Evolutionary conservation across 2,113 vertebrate species (phyloP), one percentile per base, ranked within the genome.

Genomic region (Tapirus terrestris): DNA sequence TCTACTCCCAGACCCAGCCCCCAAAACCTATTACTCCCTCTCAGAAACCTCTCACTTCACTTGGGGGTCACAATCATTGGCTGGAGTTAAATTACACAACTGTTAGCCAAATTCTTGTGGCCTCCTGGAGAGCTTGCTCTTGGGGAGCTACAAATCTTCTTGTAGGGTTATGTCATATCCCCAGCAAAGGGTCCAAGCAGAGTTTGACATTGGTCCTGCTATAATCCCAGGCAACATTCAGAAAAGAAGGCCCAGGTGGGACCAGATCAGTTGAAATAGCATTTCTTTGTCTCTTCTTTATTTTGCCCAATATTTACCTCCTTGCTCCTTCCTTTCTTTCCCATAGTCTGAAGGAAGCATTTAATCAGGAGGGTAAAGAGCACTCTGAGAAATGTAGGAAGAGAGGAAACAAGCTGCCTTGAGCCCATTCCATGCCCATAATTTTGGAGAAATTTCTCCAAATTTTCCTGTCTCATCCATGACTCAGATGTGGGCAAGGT

Each of bases 1-100:
- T 8, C 11, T 84, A 48, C 21, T 53, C 60, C 29, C 80, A 25
- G 20, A 25, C 31, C 48, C 8, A 87, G 1, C 3, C 8, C 63
- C 25, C 36, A 39, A 76, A 1, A 68, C 33, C 12, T 92, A n/a
- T 83, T 93, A 53, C 31, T 77, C 18, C 20, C 2, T 94, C 23
- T 51, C 31, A 87, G 16, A 96, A 96, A 96, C 36, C 31, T 88
- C 1, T 97, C 51, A 33, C 16, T 91, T 93, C 23, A 80, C 77
- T 93, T 67, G 5, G 0, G 16, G 1, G 7, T 93, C 48, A 68
- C 7, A 89, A 60, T 81, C 10, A 89, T 70, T 94, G 85, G 61
- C 79, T 97, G 23, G 33, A 58, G 11, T 94, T 43, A 58, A 0
- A 72, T 70, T 3, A 36, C 4, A 56, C 31, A 63, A 77, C 43